Conservation (phyloP, 2,888 invertebrate genomes). For the Cylloceria caligata region DNA sequence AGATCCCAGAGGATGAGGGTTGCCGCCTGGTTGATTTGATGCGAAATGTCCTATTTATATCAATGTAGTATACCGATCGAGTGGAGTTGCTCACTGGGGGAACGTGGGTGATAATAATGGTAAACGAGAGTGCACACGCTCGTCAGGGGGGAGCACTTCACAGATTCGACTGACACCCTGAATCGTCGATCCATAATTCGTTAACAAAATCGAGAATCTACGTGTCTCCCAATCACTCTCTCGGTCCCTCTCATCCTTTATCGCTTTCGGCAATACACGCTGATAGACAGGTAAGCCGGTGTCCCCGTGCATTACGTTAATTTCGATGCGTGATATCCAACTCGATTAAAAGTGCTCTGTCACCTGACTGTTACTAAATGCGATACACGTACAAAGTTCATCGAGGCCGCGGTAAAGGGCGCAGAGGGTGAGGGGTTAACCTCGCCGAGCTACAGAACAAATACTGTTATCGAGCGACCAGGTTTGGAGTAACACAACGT, state of each 20-base stretch:
- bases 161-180: constrained; percentile 51
- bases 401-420: background rate
- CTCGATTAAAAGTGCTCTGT: constrained; percentile 54
- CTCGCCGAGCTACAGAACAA: constrained; percentile 60
- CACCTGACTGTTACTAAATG: constrained; percentile 45
- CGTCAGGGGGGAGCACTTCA: constrained; percentile 14
- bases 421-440: constrained; percentile 20
- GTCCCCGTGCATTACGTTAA: constrained; percentile 54
- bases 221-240: constrained; percentile 7
- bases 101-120: constrained; percentile 22
- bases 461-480: constrained; percentile 60
- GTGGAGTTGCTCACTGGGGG: background rate
- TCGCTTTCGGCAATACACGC: constrained; percentile 51
- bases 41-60: background rate
- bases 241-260: constrained; percentile 48
- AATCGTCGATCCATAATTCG: constrained; percentile 56
- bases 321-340: constrained; percentile 52
- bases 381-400: constrained; percentile 38
- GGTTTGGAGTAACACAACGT: constrained; percentile 16
- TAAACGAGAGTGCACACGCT: constrained; percentile 11
- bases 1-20: too few relatives aligned
- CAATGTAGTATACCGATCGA: background rate
- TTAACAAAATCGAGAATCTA: constrained; percentile 47
- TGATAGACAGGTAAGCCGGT: constrained; percentile 57
- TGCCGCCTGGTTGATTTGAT: too few relatives aligned